Base-by-base conservation (phyloP, 2,113 vertebrate genomes). In the Antigone vipio region DNA sequence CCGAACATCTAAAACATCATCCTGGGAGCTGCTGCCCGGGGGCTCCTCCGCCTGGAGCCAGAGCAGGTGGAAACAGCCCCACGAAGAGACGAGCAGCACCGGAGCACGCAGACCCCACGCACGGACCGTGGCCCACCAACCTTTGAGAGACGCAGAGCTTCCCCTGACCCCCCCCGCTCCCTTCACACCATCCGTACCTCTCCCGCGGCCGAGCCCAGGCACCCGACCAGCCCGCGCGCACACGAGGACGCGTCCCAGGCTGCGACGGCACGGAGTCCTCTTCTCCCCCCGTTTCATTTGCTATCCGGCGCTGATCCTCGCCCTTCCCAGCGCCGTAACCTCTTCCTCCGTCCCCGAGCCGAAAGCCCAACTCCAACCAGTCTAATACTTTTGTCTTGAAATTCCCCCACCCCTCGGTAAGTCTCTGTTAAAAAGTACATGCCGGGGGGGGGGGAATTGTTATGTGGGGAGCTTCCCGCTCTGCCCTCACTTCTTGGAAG, bases 231-330 rank as follows among this genome's bases (percentile, higher is more conserved):
- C 42, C 42, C 4, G 6, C 12, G 3, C 42, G 8, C 29, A 10
- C 29, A 17, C 2, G 1, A 32, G 42, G 40, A 63, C 4, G 1
- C 0, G 7, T 32, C 34, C 66, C n/a, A 13, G 42, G 16, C 58
- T 80, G n/a, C 14, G 26, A 13, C 21, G 60, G 32, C 53, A 29
- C 0, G 0, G 12, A 47, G 9, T 34, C 38, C 29, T 29, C 38
- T 34, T 62, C 29, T 8, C 47, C 23, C 12, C 35, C 7, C 2
- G 34, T 60, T 45, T n/a, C 20, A 30, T 40, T 34, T 45, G 12
- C 53, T 45, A 3, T 23, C n/a, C 40, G 15, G 15, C 19, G 4
- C 47, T 1, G 23, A 26, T 29, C 55, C 23, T 44, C 2, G 0
- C 24, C 56, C 40, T 24, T 73, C 32, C 38, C 64, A 53, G 56